Base-by-base conservation (phyloP, 1,140 invertebrate species). In the Cataglyphis hispanica region DNA sequence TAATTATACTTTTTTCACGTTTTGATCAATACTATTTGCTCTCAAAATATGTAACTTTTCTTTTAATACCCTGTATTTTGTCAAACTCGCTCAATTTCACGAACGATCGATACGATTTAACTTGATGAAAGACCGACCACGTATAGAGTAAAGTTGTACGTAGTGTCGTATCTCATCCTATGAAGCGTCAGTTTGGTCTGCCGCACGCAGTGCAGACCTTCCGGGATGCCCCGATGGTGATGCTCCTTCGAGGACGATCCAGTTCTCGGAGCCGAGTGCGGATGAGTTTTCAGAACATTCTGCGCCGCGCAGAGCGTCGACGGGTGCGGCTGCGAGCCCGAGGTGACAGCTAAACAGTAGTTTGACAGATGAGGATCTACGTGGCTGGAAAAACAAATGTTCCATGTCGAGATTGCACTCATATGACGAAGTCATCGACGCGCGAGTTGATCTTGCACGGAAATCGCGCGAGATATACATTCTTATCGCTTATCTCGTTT, bases 81-180 rank as follows among this genome's bases (percentile, higher is more conserved):
- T 77, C 22, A 6, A 76, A 40, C 31, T 46, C 37, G 37, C 43
- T 53, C 67, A 13, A n/a, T 83, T 81, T 81, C 58, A 58, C 37
- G 25, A 58, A 13, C 25, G 34, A 58, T 22, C 25, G 37, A 72
- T 81, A 72, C 25, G 22, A 58, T 69, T 43, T 56, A 60, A 58
- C 31, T 11, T 22, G 66, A 72, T 25, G 53, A 34, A 11, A 86
- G 77, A 92, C 91, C 86, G 70, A 95, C 94, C 91, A 95, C 93
- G 69, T 95, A 95, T 78, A 95, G 92, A 2, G 94, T 95, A 77
- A 95, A 95, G 89, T 95, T 93, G 91, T 95, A 95, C 19, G 93
- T 95, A n/a, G 91, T 93, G 84, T 95, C 94, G 87, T 94, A 95
- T 89, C 93, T 93, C 89, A 95, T 92, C 72, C 93, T 93, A 84